Percentiles rank a stretch among this genome's conserved stretches.
These are phyloP conservation scores for Hydrophis major DNA, from an alignment of 2,797 vertebrate species.

Conservation along the genomic window DNA sequence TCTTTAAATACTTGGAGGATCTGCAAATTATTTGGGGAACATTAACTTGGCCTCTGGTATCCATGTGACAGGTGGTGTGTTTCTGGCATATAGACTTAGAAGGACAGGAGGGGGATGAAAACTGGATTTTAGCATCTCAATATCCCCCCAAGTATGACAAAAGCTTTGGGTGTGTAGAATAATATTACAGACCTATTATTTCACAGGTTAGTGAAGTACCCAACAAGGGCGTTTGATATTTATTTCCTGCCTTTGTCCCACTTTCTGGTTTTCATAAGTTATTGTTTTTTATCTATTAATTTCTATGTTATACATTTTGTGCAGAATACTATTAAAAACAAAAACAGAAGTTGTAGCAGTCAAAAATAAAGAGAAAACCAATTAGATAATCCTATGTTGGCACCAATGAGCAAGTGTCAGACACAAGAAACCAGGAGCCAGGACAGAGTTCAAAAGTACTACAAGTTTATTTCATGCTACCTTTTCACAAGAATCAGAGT, in stretches of 20 bases:
- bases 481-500: not conserved
- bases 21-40: conserved; percentile 24
- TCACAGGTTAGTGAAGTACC: not conserved
- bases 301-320: not conserved
- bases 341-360: not conserved
- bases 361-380: not conserved
- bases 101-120: not conserved
- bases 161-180: not conserved
- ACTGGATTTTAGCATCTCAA: conserved; percentile 7
- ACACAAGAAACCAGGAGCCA: not conserved
- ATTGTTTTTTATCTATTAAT: not conserved
- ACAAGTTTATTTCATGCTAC: not conserved
- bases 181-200: conserved; percentile 4
- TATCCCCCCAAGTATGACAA: not conserved
- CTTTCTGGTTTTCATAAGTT: not conserved
- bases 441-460: not conserved
- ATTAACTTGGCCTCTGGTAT: not conserved
- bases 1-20: conserved; percentile 3
- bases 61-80: not conserved
- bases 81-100: not conserved
- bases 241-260: not conserved
- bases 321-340: not conserved
- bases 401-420: not conserved
- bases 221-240: accelerated
- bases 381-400: not conserved